phyloP scores from a whole-genome alignment of 2,113 vertebrate genomes.

The Sapajus apella region DNA sequence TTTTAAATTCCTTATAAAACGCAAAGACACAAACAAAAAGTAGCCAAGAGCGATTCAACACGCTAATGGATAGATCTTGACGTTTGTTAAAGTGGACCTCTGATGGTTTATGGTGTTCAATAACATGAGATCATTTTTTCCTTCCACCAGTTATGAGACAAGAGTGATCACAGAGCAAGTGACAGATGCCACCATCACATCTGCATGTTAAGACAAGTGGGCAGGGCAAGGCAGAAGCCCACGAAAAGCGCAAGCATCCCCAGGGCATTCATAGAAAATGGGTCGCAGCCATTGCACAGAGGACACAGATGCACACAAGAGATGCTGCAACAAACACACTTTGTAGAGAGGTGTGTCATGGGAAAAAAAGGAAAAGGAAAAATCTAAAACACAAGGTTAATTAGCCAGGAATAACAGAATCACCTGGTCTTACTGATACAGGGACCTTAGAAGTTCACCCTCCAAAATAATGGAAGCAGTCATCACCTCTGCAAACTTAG shows the following conservation, averaged over 20 bases:
- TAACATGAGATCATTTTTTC: not conserved
- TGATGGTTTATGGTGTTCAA: not conserved
- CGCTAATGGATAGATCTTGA: not conserved
- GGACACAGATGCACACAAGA: not conserved
- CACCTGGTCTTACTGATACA: not conserved
- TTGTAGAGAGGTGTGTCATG: not conserved
- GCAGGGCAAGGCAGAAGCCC: not conserved
- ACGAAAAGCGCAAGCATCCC: not conserved
- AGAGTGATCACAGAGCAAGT: slow-evolving; percentile 23
- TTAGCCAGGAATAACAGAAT: not conserved
- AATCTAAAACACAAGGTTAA: not conserved
- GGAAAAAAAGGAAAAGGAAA: not conserved
- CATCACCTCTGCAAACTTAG: not conserved
- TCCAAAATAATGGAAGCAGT: not conserved
- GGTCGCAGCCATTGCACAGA: not conserved
- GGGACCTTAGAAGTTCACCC: not conserved
- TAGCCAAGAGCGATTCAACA: not conserved
- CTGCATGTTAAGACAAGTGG: slow-evolving; percentile 35
- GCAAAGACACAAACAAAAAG: not conserved
- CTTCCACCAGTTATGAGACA: not conserved
- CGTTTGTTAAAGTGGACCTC: not conserved
- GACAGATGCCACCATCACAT: slow-evolving; percentile 4
- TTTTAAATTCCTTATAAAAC: not conserved
- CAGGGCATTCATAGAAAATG: not conserved
- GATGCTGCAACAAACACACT: not conserved